Conservation (phyloP, 1,140 invertebrate genomes). For the Drosophila ercepeae region DNA sequence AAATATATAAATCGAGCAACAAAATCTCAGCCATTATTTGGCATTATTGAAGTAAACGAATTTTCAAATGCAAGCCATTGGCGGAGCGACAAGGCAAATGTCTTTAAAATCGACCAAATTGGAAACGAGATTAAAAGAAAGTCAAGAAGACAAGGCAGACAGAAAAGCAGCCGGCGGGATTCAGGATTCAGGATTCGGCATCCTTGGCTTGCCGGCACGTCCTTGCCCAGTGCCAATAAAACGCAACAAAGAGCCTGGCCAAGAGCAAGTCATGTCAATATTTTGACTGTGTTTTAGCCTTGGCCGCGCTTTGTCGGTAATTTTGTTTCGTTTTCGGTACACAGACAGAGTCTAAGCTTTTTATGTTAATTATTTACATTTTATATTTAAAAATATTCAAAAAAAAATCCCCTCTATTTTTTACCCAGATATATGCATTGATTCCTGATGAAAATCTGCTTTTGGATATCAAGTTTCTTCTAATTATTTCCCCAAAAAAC, state of each 20-base stretch:
- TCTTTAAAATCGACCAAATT: conserved; percentile 62
- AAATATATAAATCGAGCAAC: conserved; percentile 51
- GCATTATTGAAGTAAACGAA: conserved; percentile 72
- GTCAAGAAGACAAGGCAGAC: not conserved
- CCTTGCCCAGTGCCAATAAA: conserved; percentile 55
- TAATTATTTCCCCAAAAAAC: too few species aligned
- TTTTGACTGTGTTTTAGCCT: conserved; percentile 53
- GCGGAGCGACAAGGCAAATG: conserved; percentile 36
- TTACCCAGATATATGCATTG: too few species aligned
- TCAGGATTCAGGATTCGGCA: conserved; percentile 13
- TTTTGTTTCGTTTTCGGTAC: not conserved
- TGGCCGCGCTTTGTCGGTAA: not conserved
- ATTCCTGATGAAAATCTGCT: too few species aligned
- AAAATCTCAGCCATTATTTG: conserved; percentile 70
- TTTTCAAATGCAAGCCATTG: conserved; percentile 52
- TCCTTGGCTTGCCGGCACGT: conserved; percentile 45
- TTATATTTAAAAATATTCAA: too few species aligned
- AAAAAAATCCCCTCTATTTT: too few species aligned
- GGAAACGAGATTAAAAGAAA: conserved; percentile 51
- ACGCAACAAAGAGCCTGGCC: conserved; percentile 62
- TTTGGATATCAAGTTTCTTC: too few species aligned
- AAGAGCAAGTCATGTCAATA: conserved; percentile 64
- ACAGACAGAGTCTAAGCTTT: not conserved
- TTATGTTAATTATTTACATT: not conserved
- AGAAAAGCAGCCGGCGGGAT: conserved; percentile 2